Evolutionary conservation across 2,888 invertebrate genomes (phyloP).

Genomic region (Reticulitermes lucifugus): DNA sequence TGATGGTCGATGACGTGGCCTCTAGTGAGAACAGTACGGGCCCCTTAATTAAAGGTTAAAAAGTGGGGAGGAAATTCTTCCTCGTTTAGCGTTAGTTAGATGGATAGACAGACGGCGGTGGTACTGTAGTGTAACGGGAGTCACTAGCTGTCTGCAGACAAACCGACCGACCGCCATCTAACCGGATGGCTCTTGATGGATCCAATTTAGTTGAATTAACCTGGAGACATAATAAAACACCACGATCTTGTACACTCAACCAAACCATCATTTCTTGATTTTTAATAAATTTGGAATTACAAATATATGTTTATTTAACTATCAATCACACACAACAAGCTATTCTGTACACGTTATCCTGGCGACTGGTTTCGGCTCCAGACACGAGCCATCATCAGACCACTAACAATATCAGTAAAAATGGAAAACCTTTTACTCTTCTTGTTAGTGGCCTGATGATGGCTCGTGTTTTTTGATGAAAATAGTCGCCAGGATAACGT

Average conservation of each 20-base stretch:
- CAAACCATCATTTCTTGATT: not conserved
- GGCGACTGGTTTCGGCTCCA: too few relatives aligned
- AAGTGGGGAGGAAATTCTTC: constrained; percentile 22
- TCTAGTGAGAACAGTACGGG: not conserved
- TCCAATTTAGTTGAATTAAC: constrained; percentile 45
- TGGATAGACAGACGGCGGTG: not conserved
- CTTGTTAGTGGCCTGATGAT: too few relatives aligned
- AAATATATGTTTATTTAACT: too few relatives aligned
- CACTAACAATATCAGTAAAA: too few relatives aligned
- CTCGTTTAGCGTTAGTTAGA: not conserved
- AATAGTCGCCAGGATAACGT: too few relatives aligned
- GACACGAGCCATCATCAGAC: too few relatives aligned
- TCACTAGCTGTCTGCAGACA: not conserved
- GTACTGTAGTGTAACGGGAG: not conserved
- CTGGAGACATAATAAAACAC: constrained; percentile 26
- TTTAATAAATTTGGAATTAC: too few relatives aligned
- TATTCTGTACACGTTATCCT: too few relatives aligned
- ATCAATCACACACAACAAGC: too few relatives aligned
- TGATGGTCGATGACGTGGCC: constrained; percentile 38
- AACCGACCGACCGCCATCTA: constrained; percentile 5
- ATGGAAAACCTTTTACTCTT: too few relatives aligned
- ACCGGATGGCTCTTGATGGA: constrained; percentile 42
- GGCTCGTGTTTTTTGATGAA: too few relatives aligned
- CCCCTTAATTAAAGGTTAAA: constrained; percentile 42
- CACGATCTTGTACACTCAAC: constrained; percentile 19